Percentiles rank a stretch among this genome's conserved stretches.
Conservation (phyloP, 2,888 invertebrate genomes). For the Pseudanteris insignis region DNA sequence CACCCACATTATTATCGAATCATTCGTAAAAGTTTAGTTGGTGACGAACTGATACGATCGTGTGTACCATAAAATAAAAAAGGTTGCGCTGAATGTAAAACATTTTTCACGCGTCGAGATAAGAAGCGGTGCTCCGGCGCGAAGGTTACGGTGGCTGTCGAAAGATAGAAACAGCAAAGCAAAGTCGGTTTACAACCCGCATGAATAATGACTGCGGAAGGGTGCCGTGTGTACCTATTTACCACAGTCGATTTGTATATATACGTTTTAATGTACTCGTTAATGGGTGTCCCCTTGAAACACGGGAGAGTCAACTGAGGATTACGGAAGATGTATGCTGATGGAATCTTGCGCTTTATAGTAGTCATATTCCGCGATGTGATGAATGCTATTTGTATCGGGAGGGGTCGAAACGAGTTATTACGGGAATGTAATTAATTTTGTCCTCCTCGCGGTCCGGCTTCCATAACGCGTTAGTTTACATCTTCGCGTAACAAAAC, state of each 20-base stretch:
- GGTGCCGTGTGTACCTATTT: conserved; percentile 40
- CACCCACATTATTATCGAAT: too few species aligned
- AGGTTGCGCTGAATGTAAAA: neutral
- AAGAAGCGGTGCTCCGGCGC: conserved; percentile 8
- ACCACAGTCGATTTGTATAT: conserved; percentile 42
- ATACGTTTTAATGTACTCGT: conserved; percentile 59
- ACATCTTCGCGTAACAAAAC: conserved; percentile 30
- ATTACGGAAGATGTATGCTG: conserved; percentile 63
- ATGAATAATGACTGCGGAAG: conserved; percentile 31
- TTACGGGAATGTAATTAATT: conserved; percentile 63
- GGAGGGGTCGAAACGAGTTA: conserved; percentile 52
- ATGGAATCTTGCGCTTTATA: conserved; percentile 62
- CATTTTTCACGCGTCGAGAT: conserved; percentile 1
- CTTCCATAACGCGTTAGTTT: conserved; percentile 31
- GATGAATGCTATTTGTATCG: conserved; percentile 56
- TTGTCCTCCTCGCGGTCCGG: conserved; percentile 51
- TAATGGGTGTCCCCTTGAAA: conserved; percentile 57
- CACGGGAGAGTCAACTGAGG: conserved; percentile 51
- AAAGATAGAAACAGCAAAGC: conserved; percentile 36
- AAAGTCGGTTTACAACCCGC: conserved; percentile 23
- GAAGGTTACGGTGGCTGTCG: conserved; percentile 6
- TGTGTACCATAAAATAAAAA: too few species aligned
- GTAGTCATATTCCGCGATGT: conserved; percentile 50
- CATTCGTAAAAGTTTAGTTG: too few species aligned
- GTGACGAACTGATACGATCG: too few species aligned